Conservation (phyloP, 2,797 vertebrate genomes). For the Esox masquinongy region DNA sequence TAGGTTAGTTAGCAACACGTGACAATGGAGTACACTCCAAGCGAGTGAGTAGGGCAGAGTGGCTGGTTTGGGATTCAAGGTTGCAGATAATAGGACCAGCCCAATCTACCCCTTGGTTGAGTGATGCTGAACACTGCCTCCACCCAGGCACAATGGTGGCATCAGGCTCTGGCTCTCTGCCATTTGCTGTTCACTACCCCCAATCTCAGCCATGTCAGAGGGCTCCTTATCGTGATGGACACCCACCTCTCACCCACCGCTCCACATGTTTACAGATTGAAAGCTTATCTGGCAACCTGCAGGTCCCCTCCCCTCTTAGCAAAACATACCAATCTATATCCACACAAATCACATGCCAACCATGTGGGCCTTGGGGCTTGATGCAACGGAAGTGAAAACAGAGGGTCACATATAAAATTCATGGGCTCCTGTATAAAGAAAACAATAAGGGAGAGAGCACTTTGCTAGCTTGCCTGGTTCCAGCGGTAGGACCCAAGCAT, state of each 20-base stretch:
- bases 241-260: slow-evolving; percentile 51
- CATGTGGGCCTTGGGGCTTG: not conserved
- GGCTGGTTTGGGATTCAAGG: not conserved
- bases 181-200: not conserved
- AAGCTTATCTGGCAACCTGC: slow-evolving; percentile 51
- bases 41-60: too few relatives aligned
- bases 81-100: slow-evolving; percentile 18
- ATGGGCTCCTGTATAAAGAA: slow-evolving; percentile 42
- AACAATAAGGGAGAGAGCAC: slow-evolving; percentile 52
- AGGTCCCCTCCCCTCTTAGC: slow-evolving; percentile 24
- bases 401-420: slow-evolving; percentile 48
- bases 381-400: slow-evolving; percentile 32
- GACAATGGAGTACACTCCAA: too few relatives aligned
- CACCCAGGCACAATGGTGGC: not conserved
- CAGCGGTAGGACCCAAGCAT: slow-evolving; percentile 33
- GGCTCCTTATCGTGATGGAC: slow-evolving; percentile 55
- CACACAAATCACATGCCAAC: slow-evolving; percentile 46
- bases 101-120: slow-evolving; percentile 25
- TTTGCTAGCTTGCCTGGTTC: slow-evolving; percentile 23
- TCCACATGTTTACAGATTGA: slow-evolving; percentile 46
- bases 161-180: not conserved
- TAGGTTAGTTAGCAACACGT: too few relatives aligned
- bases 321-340: slow-evolving; percentile 56
- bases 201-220: slow-evolving; percentile 35
- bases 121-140: slow-evolving; percentile 22